phyloP scores from a whole-genome alignment of 2,888 invertebrate genomes.

The Pollenia angustigena region DNA sequence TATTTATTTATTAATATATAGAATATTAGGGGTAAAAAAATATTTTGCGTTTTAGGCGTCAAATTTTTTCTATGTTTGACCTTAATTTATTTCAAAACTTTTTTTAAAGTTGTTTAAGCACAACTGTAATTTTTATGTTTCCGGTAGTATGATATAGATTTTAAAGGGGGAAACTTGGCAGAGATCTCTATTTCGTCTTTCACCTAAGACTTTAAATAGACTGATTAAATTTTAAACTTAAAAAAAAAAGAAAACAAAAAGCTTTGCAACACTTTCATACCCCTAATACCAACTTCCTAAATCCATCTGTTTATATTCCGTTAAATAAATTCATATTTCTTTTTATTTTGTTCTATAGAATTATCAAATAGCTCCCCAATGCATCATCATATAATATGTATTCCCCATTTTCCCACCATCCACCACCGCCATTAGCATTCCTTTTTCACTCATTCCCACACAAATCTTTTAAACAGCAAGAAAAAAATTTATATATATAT shows the following conservation, averaged over 20 bases:
- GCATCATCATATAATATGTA: conserved; percentile 66
- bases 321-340: conserved; percentile 60
- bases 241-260: too few relatives aligned
- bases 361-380: conserved; percentile 71
- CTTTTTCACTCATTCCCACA: background rate
- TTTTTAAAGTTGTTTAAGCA: too few relatives aligned
- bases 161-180: too few relatives aligned
- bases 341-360: conserved; percentile 21
- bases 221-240: too few relatives aligned
- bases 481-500: conserved; percentile 27
- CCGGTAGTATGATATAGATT: too few relatives aligned
- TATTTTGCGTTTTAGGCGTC: too few relatives aligned
- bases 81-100: too few relatives aligned
- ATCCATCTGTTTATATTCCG: background rate
- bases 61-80: too few relatives aligned
- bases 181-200: too few relatives aligned
- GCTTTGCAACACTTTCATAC: background rate
- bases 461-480: conserved; percentile 32
- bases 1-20: background rate
- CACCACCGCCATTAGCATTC: background rate
- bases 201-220: too few relatives aligned
- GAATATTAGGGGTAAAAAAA: conserved; percentile 1
- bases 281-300: conserved; percentile 8
- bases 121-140: too few relatives aligned
- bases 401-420: conserved; percentile 50